These are phyloP conservation scores for Nestor notabilis DNA, from an alignment of 2,113 vertebrate genomes.

Conservation along the genomic window DNA sequence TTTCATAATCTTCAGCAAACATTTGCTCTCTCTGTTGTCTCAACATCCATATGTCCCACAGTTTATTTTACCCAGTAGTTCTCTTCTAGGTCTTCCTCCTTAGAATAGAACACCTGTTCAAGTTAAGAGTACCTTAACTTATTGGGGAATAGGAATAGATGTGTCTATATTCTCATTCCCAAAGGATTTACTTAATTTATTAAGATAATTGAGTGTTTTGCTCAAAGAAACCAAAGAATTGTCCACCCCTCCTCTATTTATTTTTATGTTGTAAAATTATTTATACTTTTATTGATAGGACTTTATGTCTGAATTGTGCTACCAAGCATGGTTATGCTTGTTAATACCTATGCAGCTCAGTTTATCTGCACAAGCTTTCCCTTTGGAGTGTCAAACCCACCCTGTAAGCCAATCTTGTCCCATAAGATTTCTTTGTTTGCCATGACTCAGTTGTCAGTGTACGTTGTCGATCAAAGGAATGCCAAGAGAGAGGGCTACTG, in stretches of 20 bases:
- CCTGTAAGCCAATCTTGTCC: neutral
- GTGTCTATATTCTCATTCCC: neutral
- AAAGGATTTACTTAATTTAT: neutral
- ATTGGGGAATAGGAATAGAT: neutral
- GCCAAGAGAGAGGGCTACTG: neutral
- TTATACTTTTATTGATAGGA: neutral
- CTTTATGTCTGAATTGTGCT: neutral
- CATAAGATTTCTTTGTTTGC: neutral
- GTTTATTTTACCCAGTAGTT: neutral
- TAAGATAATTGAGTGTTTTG: neutral
- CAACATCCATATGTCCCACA: neutral
- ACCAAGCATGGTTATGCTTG: neutral
- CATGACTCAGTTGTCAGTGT: neutral
- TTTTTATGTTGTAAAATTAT: neutral
- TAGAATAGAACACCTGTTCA: neutral
- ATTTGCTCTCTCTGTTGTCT: neutral
- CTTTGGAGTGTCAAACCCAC: neutral
- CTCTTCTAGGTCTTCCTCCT: neutral
- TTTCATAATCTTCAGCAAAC: neutral
- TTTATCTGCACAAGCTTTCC: neutral
- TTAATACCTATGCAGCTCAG: neutral
- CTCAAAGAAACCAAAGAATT: neutral
- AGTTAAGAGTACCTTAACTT: neutral
- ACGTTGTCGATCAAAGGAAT: neutral
- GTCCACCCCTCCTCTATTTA: rapidly evolving